phyloP scores from a whole-genome alignment of 2,888 invertebrate genomes.

The Timema podura region DNA sequence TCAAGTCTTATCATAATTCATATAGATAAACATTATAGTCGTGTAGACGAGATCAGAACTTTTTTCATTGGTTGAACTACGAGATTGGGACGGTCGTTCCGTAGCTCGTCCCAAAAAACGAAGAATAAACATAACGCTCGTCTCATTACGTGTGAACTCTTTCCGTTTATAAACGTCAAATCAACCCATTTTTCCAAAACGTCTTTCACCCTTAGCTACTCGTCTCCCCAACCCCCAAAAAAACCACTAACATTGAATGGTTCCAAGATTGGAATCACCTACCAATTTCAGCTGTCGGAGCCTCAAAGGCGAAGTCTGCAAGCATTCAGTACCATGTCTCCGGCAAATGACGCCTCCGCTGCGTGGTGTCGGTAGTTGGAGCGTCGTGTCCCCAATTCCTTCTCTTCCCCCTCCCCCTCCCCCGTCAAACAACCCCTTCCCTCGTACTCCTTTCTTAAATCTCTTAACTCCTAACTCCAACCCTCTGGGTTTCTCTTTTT shows the following conservation, averaged over 20 bases:
- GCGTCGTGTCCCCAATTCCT: not conserved
- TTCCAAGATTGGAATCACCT: conserved; percentile 33
- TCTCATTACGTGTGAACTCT: conserved; percentile 20
- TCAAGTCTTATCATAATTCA: too few relatives aligned
- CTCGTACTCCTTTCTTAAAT: conserved; percentile 21
- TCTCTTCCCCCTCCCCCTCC: not conserved
- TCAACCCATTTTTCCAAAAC: conserved; percentile 31
- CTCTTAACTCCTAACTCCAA: conserved; percentile 14
- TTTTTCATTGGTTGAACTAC: too few relatives aligned
- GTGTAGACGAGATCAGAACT: too few relatives aligned
- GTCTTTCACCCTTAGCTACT: conserved; percentile 23
- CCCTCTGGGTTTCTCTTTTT: conserved; percentile 23
- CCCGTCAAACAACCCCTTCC: conserved; percentile 18
- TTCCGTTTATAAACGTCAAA: conserved; percentile 33
- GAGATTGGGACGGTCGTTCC: too few relatives aligned
- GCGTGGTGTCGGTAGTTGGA: not conserved
- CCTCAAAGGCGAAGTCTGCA: too few relatives aligned
- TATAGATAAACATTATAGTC: too few relatives aligned
- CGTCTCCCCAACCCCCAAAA: not conserved
- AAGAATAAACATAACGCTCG: not conserved
- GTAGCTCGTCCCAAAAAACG: too few relatives aligned
- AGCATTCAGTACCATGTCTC: conserved; percentile 21
- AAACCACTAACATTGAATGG: not conserved
- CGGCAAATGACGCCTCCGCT: conserved; percentile 26
- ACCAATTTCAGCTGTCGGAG: conserved; percentile 30